Evolutionary conservation across 1,140 invertebrate genomes (phyloP).

Genomic region (Scaptodrosophila lebanonensis): DNA sequence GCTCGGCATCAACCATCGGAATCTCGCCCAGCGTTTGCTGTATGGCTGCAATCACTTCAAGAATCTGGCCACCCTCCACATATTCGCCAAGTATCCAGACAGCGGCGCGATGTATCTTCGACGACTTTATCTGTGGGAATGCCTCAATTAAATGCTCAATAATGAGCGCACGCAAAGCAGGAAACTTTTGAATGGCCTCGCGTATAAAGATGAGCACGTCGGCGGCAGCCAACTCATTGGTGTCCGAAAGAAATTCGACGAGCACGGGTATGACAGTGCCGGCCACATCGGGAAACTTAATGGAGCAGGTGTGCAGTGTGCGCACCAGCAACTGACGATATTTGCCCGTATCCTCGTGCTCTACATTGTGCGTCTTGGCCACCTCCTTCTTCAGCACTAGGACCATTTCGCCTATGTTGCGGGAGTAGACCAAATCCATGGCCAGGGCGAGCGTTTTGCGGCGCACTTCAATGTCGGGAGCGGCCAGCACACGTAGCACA

Average conservation of each 20-base stretch:
- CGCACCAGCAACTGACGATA: conserved; percentile 97
- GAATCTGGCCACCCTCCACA: conserved; percentile 88
- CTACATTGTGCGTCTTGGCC: conserved; percentile 92
- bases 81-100: conserved; percentile 99
- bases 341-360: conserved; percentile 96
- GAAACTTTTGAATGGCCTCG: conserved; percentile 96
- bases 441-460: conserved; percentile 92
- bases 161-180: conserved; percentile 87
- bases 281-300: conserved; percentile 98
- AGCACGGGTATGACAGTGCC: conserved; percentile 95
- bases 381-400: conserved; percentile 96
- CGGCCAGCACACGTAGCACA: conserved; percentile 93
- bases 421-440: conserved; percentile 94
- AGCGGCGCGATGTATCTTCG: conserved; percentile 93
- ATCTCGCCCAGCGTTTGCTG: conserved; percentile 89
- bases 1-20: conserved; percentile 93
- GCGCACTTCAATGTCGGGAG: conserved; percentile 95
- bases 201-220: conserved; percentile 97
- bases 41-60: conserved; percentile 87
- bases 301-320: conserved; percentile 95
- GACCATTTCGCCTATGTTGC: conserved; percentile 98
- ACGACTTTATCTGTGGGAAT: conserved; percentile 89
- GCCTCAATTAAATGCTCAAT: conserved; percentile 89
- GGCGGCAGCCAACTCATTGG: conserved; percentile 93
- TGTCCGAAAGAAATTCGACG: conserved; percentile 97